Evolutionary conservation across 2,113 vertebrate genomes (phyloP), one percentile per base, ranked within the genome.

Genomic region (Pteronura brasiliensis): DNA sequence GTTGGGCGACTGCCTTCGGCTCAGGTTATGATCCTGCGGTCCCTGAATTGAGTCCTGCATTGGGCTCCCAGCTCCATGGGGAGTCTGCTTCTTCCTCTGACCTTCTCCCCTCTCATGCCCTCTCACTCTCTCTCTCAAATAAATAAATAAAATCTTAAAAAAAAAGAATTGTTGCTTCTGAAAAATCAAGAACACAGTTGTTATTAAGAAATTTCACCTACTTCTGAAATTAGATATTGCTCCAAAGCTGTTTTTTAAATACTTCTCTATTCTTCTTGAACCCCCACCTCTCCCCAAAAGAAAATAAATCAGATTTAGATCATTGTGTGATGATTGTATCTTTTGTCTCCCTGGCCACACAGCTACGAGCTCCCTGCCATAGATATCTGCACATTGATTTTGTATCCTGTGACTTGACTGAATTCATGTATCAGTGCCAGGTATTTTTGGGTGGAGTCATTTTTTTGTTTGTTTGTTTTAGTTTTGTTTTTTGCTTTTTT

Each of bases 181-280:
- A 76, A 88, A 97, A 97, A 74, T 95, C 34, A 90, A 96, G 69
- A 96, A 76, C 29, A 36, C 80, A 88, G 34, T 88, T 97, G 71
- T 88, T 93, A 88, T 21, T 71, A 44, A 94, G 96, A 84, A 42
- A 94, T 84, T 97, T 97, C 85, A 90, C 80, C 93, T 95, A 92
- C 97, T 96, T 95, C 85, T 90, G 90, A 97, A 97, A 96, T 20
- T 44, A 88, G 88, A 83, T 82, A 90, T 27, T 79, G 57, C 59
- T 95, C 36, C 57, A 63, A 83, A 84, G 57, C 34, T 97, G 23
- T 96, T 92, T 93, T 72, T 92, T 63, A 84, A 96, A 44, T 95
- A 85, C 47, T 84, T 96, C 18, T 89, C 47, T 86, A 39, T 67
- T 91, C 27, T 95, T 95, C 29, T 87, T 97, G 67, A 96, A 67